Evolutionary conservation across 2,888 invertebrate genomes (phyloP), one percentile per base, ranked within the genome.

Genomic region (Allolobophora icterica): DNA sequence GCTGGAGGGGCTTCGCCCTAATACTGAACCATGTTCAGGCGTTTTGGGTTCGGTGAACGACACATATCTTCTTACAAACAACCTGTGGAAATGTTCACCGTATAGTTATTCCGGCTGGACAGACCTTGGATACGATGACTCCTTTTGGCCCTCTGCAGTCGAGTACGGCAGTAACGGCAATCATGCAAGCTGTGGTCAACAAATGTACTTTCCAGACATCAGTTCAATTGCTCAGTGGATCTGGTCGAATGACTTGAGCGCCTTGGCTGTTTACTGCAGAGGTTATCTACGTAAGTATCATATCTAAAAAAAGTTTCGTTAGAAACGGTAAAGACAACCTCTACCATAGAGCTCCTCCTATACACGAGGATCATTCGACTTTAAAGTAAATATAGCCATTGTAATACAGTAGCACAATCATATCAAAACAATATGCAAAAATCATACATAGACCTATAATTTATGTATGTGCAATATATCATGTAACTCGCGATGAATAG

Each of bases 191-290:
- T 58, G 40, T n/a, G 13, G 19, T 71, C 71, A 58, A 34, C 33
- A 34, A 35, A 34, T n/a, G 40, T 30, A 19, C 19, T 35, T 90
- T 33, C 5, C 33, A 83, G 90, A 71, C 71, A 90, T 90, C 34
- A 30, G n/a, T 38, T 21, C 52, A 40, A 33, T 83, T 30, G 83
- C 90, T 58, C 33, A 83, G 35, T 90, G 90, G 90, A 90, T 90
- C 33, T 90, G 90, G 90, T 58, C 84, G 52, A 52, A 24, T 52
- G 21, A 8, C 24, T 33, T 34, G 33, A 33, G 19, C 19, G 38
- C 71, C 58, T 34, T 90, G 17, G 84, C 52, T 30, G 83, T 90
- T 34, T 83, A 90, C 38, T 38, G 38, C 38, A 38, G 38, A 38
- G 38, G 38, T 38, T 38, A 38, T 38, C 38, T 38, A 38, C 8